A percentile compares a stretch with the other conserved stretches of the same genome.
Conservation (phyloP, 1,140 invertebrate species). For the Coptotermes formosanus region DNA sequence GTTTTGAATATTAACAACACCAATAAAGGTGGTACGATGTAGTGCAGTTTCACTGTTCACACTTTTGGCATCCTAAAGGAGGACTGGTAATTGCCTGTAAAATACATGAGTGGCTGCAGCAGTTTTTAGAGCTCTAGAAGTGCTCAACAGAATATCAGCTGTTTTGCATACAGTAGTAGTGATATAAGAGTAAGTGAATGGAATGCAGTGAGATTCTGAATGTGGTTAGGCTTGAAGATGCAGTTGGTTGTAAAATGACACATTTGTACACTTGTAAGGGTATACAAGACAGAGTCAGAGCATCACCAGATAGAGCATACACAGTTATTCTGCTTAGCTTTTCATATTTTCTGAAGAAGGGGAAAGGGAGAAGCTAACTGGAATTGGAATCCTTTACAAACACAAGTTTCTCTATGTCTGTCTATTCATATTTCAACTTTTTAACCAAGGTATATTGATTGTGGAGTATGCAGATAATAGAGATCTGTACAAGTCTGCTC, state of each 20-base stretch:
- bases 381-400: constrained; percentile 16
- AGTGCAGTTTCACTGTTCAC: too few species aligned
- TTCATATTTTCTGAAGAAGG: not conserved
- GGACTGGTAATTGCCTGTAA: too few species aligned
- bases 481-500: too few species aligned
- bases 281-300: not conserved
- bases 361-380: not conserved
- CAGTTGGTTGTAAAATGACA: not conserved
- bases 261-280: not conserved
- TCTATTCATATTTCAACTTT: not conserved
- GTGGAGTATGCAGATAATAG: not conserved
- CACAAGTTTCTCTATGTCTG: constrained; percentile 5
- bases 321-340: constrained; percentile 3
- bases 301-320: constrained; percentile 1
- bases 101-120: too few species aligned
- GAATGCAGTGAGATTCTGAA: not conserved
- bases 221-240: not conserved
- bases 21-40: not conserved
- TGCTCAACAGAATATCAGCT: too few species aligned
- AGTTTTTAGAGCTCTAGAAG: too few species aligned
- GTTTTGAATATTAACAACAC: not conserved
- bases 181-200: too few species aligned
- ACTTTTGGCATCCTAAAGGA: too few species aligned
- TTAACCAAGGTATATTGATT: not conserved
- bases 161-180: too few species aligned